phyloP scores from a whole-genome alignment of 2,888 invertebrate genomes.

The Gordius sp. region DNA sequence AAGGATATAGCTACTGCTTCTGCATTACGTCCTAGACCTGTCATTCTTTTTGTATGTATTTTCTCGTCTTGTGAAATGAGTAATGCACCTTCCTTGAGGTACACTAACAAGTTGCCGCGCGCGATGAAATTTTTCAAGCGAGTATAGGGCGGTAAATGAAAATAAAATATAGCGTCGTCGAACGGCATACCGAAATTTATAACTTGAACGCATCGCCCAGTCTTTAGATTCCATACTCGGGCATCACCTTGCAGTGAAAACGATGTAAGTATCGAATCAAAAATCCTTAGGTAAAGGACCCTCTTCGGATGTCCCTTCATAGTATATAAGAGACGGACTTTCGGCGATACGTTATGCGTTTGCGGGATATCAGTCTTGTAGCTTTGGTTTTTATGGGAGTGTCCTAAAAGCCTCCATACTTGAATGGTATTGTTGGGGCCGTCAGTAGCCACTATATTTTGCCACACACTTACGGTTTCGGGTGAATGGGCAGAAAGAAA shows the following conservation, averaged over 20 bases:
- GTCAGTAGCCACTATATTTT: conserved; percentile 11
- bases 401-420: neutral
- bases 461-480: neutral
- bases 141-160: neutral
- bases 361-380: neutral
- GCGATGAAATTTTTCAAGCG: neutral
- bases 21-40: neutral
- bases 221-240: neutral
- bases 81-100: conserved; percentile 10
- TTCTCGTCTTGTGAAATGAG: neutral
- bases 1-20: neutral
- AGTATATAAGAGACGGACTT: neutral
- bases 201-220: neutral
- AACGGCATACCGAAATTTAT: conserved; percentile 8
- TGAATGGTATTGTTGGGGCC: conserved; percentile 3
- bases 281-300: neutral
- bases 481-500: neutral
- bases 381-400: neutral
- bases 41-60: neutral
- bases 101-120: neutral
- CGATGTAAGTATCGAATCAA: neutral
- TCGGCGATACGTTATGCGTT: neutral
- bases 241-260: conserved; percentile 11
- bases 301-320: neutral
- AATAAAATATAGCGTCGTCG: conserved; percentile 13